Percentiles rank a stretch among this genome's conserved stretches.
These are phyloP conservation scores for Mesopsocus fuscifrons DNA, from an alignment of 2,888 invertebrate species.

Conservation along the genomic window DNA sequence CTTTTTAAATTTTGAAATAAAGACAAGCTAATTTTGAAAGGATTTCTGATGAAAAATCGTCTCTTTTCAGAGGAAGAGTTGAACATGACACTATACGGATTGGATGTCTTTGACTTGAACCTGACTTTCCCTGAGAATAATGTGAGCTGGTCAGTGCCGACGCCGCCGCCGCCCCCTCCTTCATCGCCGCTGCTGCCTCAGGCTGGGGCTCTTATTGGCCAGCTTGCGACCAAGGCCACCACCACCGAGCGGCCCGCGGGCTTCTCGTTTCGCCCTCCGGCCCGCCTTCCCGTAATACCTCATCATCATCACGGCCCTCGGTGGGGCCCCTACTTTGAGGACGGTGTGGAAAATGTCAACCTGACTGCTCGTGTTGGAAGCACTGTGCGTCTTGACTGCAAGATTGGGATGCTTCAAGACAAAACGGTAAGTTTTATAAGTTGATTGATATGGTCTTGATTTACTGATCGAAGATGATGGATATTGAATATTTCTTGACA, in stretches of 20 bases:
- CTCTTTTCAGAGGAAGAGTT: constrained; percentile 8
- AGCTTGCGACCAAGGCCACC: constrained; percentile 6
- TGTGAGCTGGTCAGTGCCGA: neutral
- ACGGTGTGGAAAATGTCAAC: constrained; percentile 33
- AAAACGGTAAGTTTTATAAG: constrained; percentile 30
- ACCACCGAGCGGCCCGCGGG: constrained; percentile 11
- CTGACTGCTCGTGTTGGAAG: constrained; percentile 36
- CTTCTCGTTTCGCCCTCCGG: constrained; percentile 12
- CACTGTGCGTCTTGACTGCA: constrained; percentile 35
- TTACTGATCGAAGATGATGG: no score
- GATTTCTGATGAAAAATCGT: no score
- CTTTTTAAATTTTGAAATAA: no score
- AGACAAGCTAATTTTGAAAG: no score
- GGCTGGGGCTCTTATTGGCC: neutral
- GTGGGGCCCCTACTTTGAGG: constrained; percentile 36
- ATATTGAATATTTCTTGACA: no score
- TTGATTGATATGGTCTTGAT: no score
- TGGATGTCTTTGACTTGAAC: neutral
- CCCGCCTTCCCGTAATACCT: constrained; percentile 12
- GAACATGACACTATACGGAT: constrained; percentile 1
- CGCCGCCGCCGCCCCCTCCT: neutral
- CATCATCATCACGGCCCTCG: constrained; percentile 15
- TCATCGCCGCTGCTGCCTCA: neutral
- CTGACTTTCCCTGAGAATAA: neutral
- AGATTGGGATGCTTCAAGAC: constrained; percentile 37